Conservation (phyloP, 2,888 invertebrate genomes). For the Dermolepida albohirtum region DNA sequence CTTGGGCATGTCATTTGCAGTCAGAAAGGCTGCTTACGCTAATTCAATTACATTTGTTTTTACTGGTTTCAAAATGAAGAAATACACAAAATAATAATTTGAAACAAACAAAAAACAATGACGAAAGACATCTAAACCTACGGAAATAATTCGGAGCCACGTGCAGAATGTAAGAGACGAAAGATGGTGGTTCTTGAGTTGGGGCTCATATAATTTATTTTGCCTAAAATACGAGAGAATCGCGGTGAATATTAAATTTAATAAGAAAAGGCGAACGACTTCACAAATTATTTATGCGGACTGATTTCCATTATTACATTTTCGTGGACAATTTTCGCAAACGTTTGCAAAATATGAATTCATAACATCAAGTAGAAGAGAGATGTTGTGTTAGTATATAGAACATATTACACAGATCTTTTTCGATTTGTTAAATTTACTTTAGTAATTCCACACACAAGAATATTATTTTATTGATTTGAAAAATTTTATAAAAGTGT, state of each 20-base stretch:
- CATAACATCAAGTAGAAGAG: too few species aligned
- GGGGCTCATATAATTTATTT: constrained; percentile 31
- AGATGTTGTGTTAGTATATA: too few species aligned
- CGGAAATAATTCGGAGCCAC: not conserved
- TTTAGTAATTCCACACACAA: too few species aligned
- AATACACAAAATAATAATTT: constrained; percentile 30
- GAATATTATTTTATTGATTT: too few species aligned
- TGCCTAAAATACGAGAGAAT: constrained; percentile 34
- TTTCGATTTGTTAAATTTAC: too few species aligned
- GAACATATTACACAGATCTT: too few species aligned
- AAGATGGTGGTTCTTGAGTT: constrained; percentile 5
- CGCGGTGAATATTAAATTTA: constrained; percentile 41
- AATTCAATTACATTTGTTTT: constrained; percentile 31
- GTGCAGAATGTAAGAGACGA: constrained; percentile 10
- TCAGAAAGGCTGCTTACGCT: constrained; percentile 26
- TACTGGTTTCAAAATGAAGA: constrained; percentile 15
- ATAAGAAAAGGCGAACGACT: constrained; percentile 32
- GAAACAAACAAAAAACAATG: constrained; percentile 21
- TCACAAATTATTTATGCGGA: constrained; percentile 37
- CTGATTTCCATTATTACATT: constrained; percentile 43
- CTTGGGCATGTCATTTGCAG: not conserved
- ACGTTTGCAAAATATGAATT: too few species aligned
- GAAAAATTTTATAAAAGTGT: too few species aligned
- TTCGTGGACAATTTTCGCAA: not conserved
- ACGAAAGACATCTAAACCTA: not conserved